These are phyloP conservation scores for Athetis lepigone DNA, from an alignment of 2,888 invertebrate genomes.

Conservation along the genomic window DNA sequence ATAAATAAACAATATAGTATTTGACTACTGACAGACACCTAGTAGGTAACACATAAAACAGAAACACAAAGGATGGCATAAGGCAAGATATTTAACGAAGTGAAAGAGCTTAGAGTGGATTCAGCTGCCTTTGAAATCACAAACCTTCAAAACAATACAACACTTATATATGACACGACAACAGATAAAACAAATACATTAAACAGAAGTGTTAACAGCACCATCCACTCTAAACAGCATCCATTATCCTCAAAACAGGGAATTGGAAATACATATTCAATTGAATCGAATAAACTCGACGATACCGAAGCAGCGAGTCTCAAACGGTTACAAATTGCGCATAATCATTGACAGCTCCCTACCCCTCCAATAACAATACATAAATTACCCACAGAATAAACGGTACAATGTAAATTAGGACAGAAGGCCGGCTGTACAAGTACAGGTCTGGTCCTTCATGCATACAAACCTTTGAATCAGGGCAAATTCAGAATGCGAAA, in stretches of 20 bases:
- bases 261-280: conserved; percentile 57
- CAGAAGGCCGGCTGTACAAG: neutral
- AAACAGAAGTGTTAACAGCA: conserved; percentile 16
- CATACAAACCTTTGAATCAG: no score
- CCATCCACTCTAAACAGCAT: conserved; percentile 20
- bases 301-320: conserved; percentile 32
- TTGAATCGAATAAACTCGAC: conserved; percentile 36
- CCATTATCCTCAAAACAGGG: conserved; percentile 44
- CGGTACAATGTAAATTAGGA: neutral
- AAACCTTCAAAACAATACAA: neutral
- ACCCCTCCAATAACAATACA: conserved; percentile 50
- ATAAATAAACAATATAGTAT: no score
- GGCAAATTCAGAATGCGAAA: no score
- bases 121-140: no score
- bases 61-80: neutral
- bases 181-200: neutral
- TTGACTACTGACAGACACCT: no score
- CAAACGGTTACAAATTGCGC: conserved; percentile 51
- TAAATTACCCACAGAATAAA: conserved; percentile 59
- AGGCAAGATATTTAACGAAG: neutral
- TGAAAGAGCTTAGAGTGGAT: neutral
- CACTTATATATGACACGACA: neutral
- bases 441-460: no score
- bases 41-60: no score
- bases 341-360: conserved; percentile 46